A percentile compares a stretch with the other conserved stretches of the same genome.
These are phyloP conservation scores for Alligator mississippiensis DNA, from an alignment of 2,113 vertebrate species.

Conservation along the genomic window DNA sequence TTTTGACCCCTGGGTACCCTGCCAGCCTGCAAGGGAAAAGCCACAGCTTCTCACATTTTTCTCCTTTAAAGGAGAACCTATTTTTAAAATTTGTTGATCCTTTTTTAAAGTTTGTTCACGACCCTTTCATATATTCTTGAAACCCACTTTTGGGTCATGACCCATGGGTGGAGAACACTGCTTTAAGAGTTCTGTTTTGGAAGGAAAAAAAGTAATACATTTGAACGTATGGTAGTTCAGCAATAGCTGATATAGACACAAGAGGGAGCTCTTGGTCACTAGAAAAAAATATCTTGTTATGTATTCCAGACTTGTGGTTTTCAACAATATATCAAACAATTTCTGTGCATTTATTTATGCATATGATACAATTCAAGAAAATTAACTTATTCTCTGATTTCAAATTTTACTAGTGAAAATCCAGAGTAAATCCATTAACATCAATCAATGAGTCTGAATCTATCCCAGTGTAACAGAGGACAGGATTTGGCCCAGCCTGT, in stretches of 20 bases:
- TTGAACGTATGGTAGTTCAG: neutral
- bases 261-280: conserved; percentile 66
- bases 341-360: neutral
- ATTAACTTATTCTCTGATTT: neutral
- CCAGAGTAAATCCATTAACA: neutral
- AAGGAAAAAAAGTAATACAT: no score
- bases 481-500: neutral
- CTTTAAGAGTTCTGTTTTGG: no score
- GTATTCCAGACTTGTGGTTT: neutral
- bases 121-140: no score
- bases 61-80: no score
- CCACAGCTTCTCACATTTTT: no score
- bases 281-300: neutral
- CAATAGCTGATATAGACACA: conserved; percentile 33
- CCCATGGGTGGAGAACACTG: no score
- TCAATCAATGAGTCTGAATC: neutral
- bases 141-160: no score
- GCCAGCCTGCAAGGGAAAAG: no score
- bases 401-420: neutral
- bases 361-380: neutral
- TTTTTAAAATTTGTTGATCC: no score
- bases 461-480: neutral
- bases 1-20: no score
- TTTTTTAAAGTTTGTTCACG: no score
- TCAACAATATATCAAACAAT: neutral